Evolutionary conservation across 2,113 vertebrate species (phyloP).

Genomic region (Aix galericulata): DNA sequence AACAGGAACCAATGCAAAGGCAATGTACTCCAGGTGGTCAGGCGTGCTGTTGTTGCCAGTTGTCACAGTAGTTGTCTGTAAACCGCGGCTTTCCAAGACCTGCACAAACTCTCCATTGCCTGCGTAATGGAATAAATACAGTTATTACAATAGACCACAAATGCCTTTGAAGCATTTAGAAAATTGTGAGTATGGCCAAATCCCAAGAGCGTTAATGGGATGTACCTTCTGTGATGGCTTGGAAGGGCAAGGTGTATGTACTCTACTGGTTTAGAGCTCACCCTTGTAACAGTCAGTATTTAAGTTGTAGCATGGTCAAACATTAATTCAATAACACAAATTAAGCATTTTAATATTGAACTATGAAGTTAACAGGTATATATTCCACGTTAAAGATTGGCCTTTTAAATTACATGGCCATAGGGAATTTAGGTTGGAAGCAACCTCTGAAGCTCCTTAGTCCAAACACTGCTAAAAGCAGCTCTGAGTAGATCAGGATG

Average conservation of each 20-base stretch:
- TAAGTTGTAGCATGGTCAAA: background rate
- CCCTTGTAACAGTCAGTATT: accelerated
- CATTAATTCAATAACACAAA: background rate
- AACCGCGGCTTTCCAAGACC: background rate
- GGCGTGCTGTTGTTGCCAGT: background rate
- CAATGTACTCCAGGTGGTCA: constrained; percentile 78
- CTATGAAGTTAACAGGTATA: background rate
- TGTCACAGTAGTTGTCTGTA: constrained; percentile 9
- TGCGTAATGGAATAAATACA: constrained; percentile 20
- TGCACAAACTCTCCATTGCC: background rate
- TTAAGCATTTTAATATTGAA: background rate
- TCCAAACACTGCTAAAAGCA: background rate
- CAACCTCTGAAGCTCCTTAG: background rate
- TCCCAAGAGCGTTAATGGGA: background rate
- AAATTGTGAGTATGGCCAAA: background rate
- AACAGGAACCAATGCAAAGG: constrained; percentile 85
- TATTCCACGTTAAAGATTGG: background rate
- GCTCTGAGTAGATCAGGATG: background rate
- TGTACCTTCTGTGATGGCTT: background rate
- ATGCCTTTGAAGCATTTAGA: background rate
- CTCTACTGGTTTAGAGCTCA: background rate
- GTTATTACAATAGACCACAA: background rate
- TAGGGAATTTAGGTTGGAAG: background rate
- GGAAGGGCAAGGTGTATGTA: background rate
- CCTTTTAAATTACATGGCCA: background rate